phyloP scores from a whole-genome alignment of 2,888 invertebrate species.

The Stenolophus ochropezus region DNA sequence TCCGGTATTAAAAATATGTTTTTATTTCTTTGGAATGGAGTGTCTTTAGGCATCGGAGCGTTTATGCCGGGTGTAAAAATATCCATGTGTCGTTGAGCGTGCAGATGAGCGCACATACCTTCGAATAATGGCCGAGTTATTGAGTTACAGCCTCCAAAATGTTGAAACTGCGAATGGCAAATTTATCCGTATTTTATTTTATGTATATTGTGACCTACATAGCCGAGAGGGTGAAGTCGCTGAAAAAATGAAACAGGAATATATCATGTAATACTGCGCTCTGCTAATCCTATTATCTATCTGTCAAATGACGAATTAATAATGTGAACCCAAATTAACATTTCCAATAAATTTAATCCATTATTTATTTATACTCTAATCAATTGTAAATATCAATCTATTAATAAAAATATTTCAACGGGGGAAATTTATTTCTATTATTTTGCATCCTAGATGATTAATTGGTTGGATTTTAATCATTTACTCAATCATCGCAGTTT shows the following conservation, averaged over 20 bases:
- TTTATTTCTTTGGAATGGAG: background rate
- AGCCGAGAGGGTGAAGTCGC: background rate
- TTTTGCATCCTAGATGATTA: background rate
- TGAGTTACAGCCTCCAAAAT: slow-evolving; percentile 1
- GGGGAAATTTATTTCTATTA: slow-evolving; percentile 3
- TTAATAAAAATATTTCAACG: slow-evolving; percentile 19
- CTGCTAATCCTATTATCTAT: slow-evolving; percentile 28
- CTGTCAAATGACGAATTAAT: slow-evolving; percentile 39
- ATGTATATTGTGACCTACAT: slow-evolving; percentile 23
- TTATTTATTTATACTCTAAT: slow-evolving; percentile 27
- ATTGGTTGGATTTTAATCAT: background rate
- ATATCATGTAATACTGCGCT: slow-evolving; percentile 3
- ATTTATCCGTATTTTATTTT: slow-evolving; percentile 30
- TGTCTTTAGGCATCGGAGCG: background rate
- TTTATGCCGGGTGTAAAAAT: background rate
- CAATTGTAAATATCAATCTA: slow-evolving; percentile 17
- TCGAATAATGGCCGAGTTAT: background rate
- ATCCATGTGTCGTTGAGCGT: background rate
- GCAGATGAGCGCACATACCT: background rate
- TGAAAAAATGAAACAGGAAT: slow-evolving; percentile 20
- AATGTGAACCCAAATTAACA: slow-evolving; percentile 30
- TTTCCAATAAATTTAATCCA: slow-evolving; percentile 25
- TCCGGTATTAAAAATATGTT: background rate
- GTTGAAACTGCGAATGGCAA: background rate
- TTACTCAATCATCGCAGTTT: background rate